phyloP scores from a whole-genome alignment of 2,113 vertebrate genomes.

The Nesospiza acunhae region DNA sequence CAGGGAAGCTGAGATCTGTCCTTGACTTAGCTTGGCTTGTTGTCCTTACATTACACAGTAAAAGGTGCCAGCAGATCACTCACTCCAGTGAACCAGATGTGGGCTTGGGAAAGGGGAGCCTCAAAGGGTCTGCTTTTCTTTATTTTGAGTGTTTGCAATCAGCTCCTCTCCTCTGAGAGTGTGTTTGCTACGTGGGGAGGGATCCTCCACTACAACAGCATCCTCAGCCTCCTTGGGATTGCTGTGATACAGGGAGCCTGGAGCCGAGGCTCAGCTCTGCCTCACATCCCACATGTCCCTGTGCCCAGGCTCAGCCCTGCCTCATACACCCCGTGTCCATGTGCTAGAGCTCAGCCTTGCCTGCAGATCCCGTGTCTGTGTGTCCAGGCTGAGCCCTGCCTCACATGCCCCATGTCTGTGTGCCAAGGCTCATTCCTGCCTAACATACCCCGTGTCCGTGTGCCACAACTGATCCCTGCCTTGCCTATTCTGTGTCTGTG shows the following conservation, averaged over 20 bases:
- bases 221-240: neutral
- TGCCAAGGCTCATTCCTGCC: neutral
- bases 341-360: neutral
- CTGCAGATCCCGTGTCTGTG: too few species aligned
- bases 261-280: neutral
- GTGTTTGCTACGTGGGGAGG: neutral
- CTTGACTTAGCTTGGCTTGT: neutral
- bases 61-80: neutral
- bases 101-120: neutral
- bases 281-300: neutral
- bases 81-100: neutral
- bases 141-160: neutral
- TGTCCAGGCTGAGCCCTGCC: neutral
- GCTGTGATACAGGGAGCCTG: neutral
- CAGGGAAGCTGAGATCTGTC: neutral
- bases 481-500: too few species aligned
- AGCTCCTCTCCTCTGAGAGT: neutral
- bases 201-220: too few species aligned
- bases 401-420: fast-evolving
- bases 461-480: too few species aligned
- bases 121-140: neutral
- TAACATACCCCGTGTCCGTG: too few species aligned
- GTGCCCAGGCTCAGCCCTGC: neutral
- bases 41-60: neutral
- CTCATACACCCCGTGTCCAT: too few species aligned